Evolutionary conservation across 2,113 vertebrate species (phyloP), one percentile per base, ranked within the genome.

Genomic region (Micromys minutus): DNA sequence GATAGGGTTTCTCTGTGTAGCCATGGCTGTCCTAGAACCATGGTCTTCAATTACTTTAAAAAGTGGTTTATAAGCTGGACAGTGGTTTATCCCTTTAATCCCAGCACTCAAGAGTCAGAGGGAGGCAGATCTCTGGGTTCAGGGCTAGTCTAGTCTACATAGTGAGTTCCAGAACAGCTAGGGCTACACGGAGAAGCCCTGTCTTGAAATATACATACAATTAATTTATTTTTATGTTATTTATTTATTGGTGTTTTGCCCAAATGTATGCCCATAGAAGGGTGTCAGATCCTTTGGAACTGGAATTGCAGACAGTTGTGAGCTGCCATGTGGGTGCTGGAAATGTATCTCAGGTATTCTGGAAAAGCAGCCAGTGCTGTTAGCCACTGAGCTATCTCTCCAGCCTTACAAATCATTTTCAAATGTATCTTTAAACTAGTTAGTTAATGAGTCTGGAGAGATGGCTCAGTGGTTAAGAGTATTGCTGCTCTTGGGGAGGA

Each of bases 391-490:
- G 52, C 12, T 26, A 15, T 29, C n/a, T 61, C 24, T 42, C 55
- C 80, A 83, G 55, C 22, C n/a, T 7, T 26, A 85, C 24, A 47
- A 80, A 22, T 42, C 26, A 47, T 85, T 85, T 98, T 97, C 98
- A 98, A 97, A 98, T 98, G 98, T 98, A 98, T 98, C 98, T 98
- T 98, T 96, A 97, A 98, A 97, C 98, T 98, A 98, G 96, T 98
- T 98, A 98, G 97, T 98, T 98, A 16, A 65, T 65, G 8, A 61
- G 24, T 22, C 57, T 63, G 15, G 79, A 57, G 80, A 19, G 57
- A n/a, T 13, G 6, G 55, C 22, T 61, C 80, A 29, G 80, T 59
- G 24, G 52, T 59, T 39, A 59, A 39, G 52, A 39, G 26, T 24
- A 9, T 42, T 5, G 55, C 55, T 29, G n/a, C n/a, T 59, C 24